phyloP scores from a whole-genome alignment of 1,140 invertebrate genomes.

The Listronotus bonariensis region DNA sequence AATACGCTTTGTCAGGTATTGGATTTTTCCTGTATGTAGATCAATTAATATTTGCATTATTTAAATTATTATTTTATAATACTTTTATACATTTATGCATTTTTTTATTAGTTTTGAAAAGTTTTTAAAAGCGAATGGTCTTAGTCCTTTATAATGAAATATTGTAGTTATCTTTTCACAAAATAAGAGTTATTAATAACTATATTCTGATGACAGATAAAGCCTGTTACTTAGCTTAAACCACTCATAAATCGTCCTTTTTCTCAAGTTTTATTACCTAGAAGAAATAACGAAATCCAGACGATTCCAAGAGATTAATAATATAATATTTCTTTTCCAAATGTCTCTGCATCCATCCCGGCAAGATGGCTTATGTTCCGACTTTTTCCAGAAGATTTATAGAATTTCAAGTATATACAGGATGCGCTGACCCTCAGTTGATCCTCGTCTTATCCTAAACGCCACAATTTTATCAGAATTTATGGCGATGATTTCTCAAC shows the following conservation, averaged over 20 bases:
- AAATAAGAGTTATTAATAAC: neutral
- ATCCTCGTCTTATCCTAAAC: constrained; percentile 22
- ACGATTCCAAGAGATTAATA: constrained; percentile 36
- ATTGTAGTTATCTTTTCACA: too few relatives aligned
- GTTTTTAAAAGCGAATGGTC: too few relatives aligned
- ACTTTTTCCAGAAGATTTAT: constrained; percentile 35
- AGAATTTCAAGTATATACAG: constrained; percentile 32
- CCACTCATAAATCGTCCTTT: constrained; percentile 27
- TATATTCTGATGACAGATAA: constrained; percentile 14
- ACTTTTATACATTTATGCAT: too few relatives aligned
- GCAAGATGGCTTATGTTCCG: constrained; percentile 37
- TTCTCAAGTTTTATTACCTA: constrained; percentile 29
- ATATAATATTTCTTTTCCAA: constrained; percentile 38
- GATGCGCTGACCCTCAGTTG: constrained; percentile 25
- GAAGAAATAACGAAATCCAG: constrained; percentile 31
- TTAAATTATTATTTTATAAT: too few relatives aligned
- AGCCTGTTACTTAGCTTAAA: constrained; percentile 10
- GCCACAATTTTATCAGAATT: constrained; percentile 30
- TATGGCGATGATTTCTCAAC: constrained; percentile 26
- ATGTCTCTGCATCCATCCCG: constrained; percentile 36
- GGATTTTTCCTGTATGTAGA: too few relatives aligned
- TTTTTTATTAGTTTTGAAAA: too few relatives aligned
- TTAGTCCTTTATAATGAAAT: too few relatives aligned
- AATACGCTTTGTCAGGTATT: too few relatives aligned
- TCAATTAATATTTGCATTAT: too few relatives aligned